Percentiles rank a stretch among this genome's conserved stretches.
Evolutionary conservation across 2,797 vertebrate species (phyloP).

Genomic region (Oreochromis mossambicus): DNA sequence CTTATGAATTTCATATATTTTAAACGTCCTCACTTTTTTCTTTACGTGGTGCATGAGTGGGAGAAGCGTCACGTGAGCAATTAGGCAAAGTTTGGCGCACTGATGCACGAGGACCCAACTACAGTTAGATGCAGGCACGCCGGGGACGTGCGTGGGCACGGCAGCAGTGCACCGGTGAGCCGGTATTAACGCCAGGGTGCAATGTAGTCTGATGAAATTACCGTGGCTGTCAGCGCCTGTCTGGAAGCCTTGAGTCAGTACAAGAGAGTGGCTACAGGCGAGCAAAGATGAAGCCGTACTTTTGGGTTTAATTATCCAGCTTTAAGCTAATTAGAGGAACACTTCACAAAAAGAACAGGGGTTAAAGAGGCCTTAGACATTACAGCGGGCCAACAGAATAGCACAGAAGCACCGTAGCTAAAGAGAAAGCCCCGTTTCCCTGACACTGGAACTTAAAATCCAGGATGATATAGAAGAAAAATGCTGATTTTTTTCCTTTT

Average conservation of each 20-base stretch:
- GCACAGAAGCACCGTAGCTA: neutral
- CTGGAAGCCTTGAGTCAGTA: conserved; percentile 28
- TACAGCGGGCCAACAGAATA: neutral
- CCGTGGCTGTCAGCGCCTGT: conserved; percentile 34
- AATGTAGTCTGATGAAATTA: conserved; percentile 30
- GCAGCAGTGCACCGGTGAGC: conserved; percentile 38
- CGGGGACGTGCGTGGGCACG: neutral
- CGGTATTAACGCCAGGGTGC: conserved; percentile 2
- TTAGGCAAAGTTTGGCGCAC: neutral
- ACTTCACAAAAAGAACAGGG: neutral
- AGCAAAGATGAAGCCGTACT: neutral
- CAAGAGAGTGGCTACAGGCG: neutral
- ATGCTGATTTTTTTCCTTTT: neutral
- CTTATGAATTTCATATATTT: neutral
- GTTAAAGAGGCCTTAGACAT: neutral
- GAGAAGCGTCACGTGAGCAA: neutral
- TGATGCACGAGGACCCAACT: neutral
- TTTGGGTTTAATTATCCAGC: conserved; percentile 29
- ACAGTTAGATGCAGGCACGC: neutral
- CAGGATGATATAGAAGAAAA: neutral
- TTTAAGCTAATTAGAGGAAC: conserved; percentile 16
- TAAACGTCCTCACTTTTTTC: neutral
- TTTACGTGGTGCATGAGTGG: neutral
- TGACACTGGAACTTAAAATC: neutral
- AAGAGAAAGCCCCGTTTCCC: neutral